phyloP scores from a whole-genome alignment of 2,797 vertebrate genomes.

The Pelodytes ibericus region DNA sequence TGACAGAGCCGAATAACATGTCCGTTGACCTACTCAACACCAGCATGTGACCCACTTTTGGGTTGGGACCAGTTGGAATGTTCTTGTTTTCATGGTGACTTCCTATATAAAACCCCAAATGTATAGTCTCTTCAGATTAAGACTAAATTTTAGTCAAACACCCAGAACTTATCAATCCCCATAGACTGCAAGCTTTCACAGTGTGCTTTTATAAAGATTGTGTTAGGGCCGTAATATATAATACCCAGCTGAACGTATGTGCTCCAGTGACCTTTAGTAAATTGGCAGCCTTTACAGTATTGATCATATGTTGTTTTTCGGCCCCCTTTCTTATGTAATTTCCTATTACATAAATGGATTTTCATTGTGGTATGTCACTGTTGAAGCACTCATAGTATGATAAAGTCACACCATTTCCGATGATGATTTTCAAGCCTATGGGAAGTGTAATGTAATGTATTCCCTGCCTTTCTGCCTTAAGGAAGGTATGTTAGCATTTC shows the following conservation, averaged over 20 bases:
- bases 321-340: background rate
- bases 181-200: background rate
- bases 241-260: background rate
- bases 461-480: no score
- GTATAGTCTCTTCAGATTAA: no score
- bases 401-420: background rate
- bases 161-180: no score
- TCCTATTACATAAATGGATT: slow-evolving; percentile 18
- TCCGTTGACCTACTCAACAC: no score
- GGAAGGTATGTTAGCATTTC: no score
- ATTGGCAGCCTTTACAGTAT: slow-evolving; percentile 15
- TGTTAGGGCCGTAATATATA: background rate
- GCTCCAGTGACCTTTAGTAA: slow-evolving; percentile 9
- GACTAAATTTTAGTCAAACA: no score
- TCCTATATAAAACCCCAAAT: no score
- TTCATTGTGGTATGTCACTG: slow-evolving; percentile 23
- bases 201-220: background rate
- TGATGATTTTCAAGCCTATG: background rate
- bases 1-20: no score
- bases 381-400: background rate
- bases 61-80: no score
- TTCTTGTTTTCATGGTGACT: no score
- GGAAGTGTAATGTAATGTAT: no score
- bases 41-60: no score
- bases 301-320: slow-evolving; percentile 13